Conservation (phyloP, 2,797 vertebrate genomes). For the Semaprochilodus insignis region DNA sequence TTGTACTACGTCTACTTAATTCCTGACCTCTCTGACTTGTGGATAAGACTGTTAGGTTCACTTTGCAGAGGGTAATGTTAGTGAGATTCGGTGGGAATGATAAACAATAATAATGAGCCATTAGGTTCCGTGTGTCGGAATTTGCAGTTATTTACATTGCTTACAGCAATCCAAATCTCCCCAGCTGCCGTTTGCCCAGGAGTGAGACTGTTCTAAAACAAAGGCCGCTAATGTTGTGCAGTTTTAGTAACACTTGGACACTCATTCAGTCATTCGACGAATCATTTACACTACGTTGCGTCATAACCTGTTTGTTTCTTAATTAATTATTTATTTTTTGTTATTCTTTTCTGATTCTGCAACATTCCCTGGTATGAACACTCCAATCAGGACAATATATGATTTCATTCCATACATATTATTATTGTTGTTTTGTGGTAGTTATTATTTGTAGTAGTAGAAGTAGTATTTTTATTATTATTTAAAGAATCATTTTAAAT, state of each 20-base stretch:
- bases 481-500: not conserved
- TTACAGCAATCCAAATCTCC: constrained; percentile 77
- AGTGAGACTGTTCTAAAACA: constrained; percentile 57
- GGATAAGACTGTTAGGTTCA: not conserved
- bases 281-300: constrained; percentile 55
- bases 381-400: constrained; percentile 30
- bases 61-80: not conserved
- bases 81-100: constrained; percentile 23
- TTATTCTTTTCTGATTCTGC: constrained; percentile 65
- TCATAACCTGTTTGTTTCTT: constrained; percentile 68
- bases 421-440: too few relatives aligned
- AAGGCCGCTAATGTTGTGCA: constrained; percentile 60
- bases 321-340: constrained; percentile 34
- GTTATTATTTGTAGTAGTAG: too few relatives aligned
- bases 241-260: constrained; percentile 64
- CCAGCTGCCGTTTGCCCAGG: constrained; percentile 67
- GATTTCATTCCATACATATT: constrained; percentile 16
- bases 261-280: constrained; percentile 59
- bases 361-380: constrained; percentile 66
- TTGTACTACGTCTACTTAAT: not conserved
- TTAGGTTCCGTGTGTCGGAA: constrained; percentile 4
- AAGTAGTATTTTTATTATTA: too few relatives aligned
- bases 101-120: not conserved
- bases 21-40: not conserved
- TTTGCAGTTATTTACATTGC: not conserved